These are phyloP conservation scores for Hydrocynus forskahlii DNA, from an alignment of 2,797 vertebrate species.

Conservation along the genomic window DNA sequence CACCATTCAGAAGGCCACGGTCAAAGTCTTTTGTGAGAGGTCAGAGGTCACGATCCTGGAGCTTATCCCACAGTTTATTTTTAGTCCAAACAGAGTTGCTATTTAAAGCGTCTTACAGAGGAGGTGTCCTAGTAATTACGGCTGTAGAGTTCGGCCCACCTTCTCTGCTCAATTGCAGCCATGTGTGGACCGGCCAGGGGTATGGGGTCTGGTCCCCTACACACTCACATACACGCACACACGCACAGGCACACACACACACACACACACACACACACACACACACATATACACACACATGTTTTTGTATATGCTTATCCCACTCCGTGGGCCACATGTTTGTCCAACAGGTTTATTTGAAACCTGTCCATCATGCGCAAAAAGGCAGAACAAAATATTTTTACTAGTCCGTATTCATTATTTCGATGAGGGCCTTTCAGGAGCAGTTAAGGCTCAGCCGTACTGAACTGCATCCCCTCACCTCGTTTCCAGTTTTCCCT, in stretches of 20 bases:
- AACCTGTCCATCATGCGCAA: conserved; percentile 13
- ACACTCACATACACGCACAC: neutral
- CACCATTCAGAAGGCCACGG: conserved; percentile 68
- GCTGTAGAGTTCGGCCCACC: conserved; percentile 69
- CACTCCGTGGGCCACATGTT: conserved; percentile 18
- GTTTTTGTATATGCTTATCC: conserved; percentile 7
- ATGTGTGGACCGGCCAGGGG: conserved; percentile 71
- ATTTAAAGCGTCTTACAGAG: conserved; percentile 74
- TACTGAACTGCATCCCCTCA: neutral
- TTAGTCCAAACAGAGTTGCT: conserved; percentile 77
- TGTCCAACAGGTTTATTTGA: conserved; percentile 18
- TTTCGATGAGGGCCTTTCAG: neutral
- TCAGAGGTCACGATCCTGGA: conserved; percentile 59
- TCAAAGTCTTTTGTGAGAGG: conserved; percentile 59
- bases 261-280: conserved; percentile 39
- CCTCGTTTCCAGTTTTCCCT: neutral
- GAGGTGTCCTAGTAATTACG: conserved; percentile 79
- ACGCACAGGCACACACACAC: conserved; percentile 18
- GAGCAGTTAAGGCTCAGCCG: neutral
- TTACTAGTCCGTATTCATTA: neutral
- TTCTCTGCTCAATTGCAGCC: conserved; percentile 78
- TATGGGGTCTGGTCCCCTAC: conserved; percentile 67
- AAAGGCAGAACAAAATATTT: conserved; percentile 26
- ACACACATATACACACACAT: conserved; percentile 7
- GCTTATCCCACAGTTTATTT: conserved; percentile 76